A percentile compares a stretch with the other conserved stretches of the same genome.
Conservation (phyloP, 2,888 invertebrate genomes). For the Euzophera pinguis region DNA sequence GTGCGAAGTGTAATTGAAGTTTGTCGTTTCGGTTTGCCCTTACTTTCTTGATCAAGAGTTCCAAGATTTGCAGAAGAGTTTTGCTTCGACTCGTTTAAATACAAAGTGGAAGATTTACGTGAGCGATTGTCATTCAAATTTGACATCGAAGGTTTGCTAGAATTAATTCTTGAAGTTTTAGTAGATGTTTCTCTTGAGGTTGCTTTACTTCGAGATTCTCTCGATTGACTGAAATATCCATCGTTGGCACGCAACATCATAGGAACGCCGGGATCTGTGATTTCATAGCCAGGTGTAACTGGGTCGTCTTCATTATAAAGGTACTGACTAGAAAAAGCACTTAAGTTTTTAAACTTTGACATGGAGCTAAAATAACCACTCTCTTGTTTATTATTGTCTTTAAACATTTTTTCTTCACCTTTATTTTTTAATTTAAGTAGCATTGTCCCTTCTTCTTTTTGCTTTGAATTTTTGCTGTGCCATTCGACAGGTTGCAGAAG, state of each 20-base stretch:
- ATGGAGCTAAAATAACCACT: slow-evolving; percentile 61
- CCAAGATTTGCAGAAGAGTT: slow-evolving; percentile 64
- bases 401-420: slow-evolving; percentile 13
- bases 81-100: slow-evolving; percentile 73
- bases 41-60: slow-evolving; percentile 51
- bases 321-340: slow-evolving; percentile 82
- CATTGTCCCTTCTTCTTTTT: slow-evolving; percentile 45
- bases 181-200: slow-evolving; percentile 69
- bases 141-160: slow-evolving; percentile 69
- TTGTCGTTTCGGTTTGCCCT: slow-evolving; percentile 62
- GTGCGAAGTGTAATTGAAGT: slow-evolving; percentile 55
- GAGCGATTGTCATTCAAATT: slow-evolving; percentile 68
- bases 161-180: slow-evolving; percentile 64
- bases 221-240: slow-evolving; percentile 80
- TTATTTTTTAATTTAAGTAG: slow-evolving; percentile 34
- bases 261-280: slow-evolving; percentile 83
- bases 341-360: slow-evolving; percentile 65
- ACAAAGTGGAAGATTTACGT: slow-evolving; percentile 66
- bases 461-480: slow-evolving; percentile 78
- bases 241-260: slow-evolving; percentile 83
- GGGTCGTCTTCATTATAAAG: slow-evolving; percentile 82
- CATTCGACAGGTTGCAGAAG: slow-evolving; percentile 87
- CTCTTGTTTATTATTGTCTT: slow-evolving; percentile 40
- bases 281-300: slow-evolving; percentile 81
- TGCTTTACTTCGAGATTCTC: slow-evolving; percentile 61